These are phyloP conservation scores for Solenopsis invicta DNA, from an alignment of 1,140 invertebrate genomes.

Conservation along the genomic window DNA sequence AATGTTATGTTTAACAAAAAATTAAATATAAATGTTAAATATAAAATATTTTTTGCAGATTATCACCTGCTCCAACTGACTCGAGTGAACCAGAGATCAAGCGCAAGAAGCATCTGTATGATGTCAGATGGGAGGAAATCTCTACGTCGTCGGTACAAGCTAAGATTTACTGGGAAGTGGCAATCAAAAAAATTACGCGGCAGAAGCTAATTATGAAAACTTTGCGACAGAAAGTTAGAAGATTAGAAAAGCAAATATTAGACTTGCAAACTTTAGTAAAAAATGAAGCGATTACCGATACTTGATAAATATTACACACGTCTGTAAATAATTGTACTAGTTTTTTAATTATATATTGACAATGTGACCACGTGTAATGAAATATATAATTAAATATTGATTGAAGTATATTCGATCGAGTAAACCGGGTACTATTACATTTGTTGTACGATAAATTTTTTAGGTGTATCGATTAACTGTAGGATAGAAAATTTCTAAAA, in stretches of 20 bases:
- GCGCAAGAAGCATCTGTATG: background rate
- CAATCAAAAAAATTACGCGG: slow-evolving; percentile 2
- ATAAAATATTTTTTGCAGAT: background rate
- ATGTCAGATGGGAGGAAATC: slow-evolving; percentile 31
- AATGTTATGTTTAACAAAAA: background rate
- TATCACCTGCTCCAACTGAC: background rate
- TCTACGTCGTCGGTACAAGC: slow-evolving; percentile 33
- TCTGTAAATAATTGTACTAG: background rate
- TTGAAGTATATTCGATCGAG: no score
- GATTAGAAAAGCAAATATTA: background rate
- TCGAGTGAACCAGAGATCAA: background rate
- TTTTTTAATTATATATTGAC: background rate
- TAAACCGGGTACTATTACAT: no score
- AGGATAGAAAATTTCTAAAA: no score
- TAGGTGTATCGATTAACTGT: no score
- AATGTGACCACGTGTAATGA: background rate
- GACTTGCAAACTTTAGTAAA: background rate
- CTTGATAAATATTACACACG: background rate
- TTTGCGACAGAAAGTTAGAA: slow-evolving; percentile 14
- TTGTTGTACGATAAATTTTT: no score
- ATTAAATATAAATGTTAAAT: background rate
- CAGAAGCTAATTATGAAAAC: background rate
- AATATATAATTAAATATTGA: no score
- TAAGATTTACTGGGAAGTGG: slow-evolving; percentile 47
- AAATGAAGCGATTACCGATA: background rate